Evolutionary conservation across 2,888 invertebrate species (phyloP), one percentile per base, ranked within the genome.

Genomic region (Trachelus tabidus): DNA sequence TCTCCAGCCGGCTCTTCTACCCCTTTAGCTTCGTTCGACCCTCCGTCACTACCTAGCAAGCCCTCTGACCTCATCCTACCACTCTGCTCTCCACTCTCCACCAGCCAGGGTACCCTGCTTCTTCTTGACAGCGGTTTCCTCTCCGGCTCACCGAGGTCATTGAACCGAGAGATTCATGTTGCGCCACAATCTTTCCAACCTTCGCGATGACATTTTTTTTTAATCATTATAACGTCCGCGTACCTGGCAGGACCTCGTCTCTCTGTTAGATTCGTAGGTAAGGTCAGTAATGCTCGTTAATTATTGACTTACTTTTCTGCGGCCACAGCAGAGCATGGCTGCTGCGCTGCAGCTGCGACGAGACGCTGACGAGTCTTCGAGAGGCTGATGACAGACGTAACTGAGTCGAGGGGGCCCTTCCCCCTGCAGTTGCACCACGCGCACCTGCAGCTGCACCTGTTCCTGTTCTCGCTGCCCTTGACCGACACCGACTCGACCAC

Each of bases 301-400:
- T 15, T 1, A 15, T 40, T 69, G 30, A 88, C 93, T 94, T 93
- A 97, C 97, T 96, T 97, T 97, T 94, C 97, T 96, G 93, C 97
- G 96, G 94, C 97, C 97, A 95, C 97, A 97, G 95, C 97, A 97
- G 94, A 97, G 96, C 97, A 97, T 97, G 94, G 95, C 96, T 96
- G 96, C 96, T 95, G 96, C 94, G 94, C 81, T 87, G 94, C 93
- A 93, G 94, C 93, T 93, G 93, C 93, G 93, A 92, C 92, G 87
- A 86, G 88, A 85, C 87, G 88, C 86, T 81, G 87, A 88, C 84
- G 87, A 88, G 85, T 87, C 87, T 86, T 87, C 40, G 40, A 40
- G 89, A 88, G 89, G 88, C 85, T 88, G 90, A 85, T 88, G 89
- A 86, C 88, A 87, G 85, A 90, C 88, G 89, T 89, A 90, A 87